Percentiles rank a stretch among this genome's conserved stretches.
These are phyloP conservation scores for Corvus cornix DNA, from an alignment of 2,113 vertebrate genomes.

Conservation along the genomic window DNA sequence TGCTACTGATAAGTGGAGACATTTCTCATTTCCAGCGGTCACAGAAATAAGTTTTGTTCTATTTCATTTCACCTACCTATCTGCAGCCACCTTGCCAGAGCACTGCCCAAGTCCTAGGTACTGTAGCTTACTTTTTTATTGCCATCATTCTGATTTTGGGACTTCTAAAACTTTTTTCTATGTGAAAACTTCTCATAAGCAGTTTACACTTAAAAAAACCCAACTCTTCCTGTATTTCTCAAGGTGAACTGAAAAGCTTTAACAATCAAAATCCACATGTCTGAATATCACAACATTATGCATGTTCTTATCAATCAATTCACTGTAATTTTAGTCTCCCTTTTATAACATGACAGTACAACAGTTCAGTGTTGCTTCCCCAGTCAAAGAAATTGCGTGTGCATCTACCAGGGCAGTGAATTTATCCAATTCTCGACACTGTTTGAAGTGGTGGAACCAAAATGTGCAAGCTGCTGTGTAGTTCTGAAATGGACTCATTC, in stretches of 20 bases:
- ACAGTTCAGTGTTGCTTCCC: constrained; percentile 2
- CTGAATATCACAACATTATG: not conserved
- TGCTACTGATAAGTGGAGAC: constrained; percentile 50
- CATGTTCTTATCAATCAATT: not conserved
- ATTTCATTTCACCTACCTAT: constrained; percentile 17
- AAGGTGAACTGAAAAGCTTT: constrained; percentile 65
- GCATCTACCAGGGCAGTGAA: not conserved
- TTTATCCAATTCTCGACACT: not conserved
- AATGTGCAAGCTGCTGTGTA: not conserved
- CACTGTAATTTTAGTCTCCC: not conserved
- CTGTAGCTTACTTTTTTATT: constrained; percentile 25
- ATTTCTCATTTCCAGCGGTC: constrained; percentile 43
- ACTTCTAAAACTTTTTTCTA: constrained; percentile 55
- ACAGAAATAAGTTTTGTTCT: not conserved
- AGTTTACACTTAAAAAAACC: constrained; percentile 35
- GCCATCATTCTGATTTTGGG: not conserved
- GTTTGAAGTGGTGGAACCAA: not conserved
- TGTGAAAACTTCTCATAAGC: constrained; percentile 52
- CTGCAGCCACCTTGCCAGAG: constrained; percentile 32
- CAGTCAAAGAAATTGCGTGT: not conserved
- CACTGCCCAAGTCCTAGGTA: constrained; percentile 31
- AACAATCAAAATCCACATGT: not conserved
- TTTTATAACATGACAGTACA: not conserved
- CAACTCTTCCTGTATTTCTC: constrained; percentile 37
- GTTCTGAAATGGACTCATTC: not conserved